Evolutionary conservation across 2,113 vertebrate species (phyloP), one percentile per base, ranked within the genome.

Genomic region (Etheostoma spectabile): DNA sequence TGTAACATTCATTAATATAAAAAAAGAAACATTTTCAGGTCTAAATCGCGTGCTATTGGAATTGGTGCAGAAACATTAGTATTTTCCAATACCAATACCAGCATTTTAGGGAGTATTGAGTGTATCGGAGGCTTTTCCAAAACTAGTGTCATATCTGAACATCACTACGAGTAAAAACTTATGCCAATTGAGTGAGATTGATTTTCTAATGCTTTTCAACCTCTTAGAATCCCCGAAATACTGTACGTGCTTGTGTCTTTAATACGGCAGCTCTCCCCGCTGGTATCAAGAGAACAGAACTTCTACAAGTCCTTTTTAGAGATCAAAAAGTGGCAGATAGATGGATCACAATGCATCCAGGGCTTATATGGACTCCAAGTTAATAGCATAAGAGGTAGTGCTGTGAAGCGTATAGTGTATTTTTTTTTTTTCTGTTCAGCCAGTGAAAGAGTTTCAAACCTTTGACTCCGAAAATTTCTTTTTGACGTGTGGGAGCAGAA

Each of bases 251-350:
- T 11, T 45, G 22, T 75, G 51, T 33, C 66, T 70, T 33, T 16
- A 53, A 42, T 15, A 35, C 19, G 53, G 52, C 57, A 18, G 49
- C 61, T 52, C 56, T 22, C 21, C 35, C 35, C 24, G 5, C 22
- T 63, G 14, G 14, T 38, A 21, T 55, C 21, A 46, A 61, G 61
- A 77, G 68, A 57, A 69, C 30, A 63, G 51, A 35, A 72, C 53
- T 68, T 27, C 7, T 49, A 57, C 13, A 30, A 53, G 24, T 48
- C 27, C 16, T 60, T 62, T 69, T 16, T 63, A 14, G 3, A 65
- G 52, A 59, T 57, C 22, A 56, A 5, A 61, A 53, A 16, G 15
- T 33, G 21, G 27, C 48, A 24, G 68, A 74, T 86, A 42, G 38
- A 63, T 15, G 19, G 62, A 56, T 69, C 35, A 46, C 2, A 78